Conservation (phyloP, 2,113 vertebrate genomes). For the Nycticryphes semicollaris region DNA sequence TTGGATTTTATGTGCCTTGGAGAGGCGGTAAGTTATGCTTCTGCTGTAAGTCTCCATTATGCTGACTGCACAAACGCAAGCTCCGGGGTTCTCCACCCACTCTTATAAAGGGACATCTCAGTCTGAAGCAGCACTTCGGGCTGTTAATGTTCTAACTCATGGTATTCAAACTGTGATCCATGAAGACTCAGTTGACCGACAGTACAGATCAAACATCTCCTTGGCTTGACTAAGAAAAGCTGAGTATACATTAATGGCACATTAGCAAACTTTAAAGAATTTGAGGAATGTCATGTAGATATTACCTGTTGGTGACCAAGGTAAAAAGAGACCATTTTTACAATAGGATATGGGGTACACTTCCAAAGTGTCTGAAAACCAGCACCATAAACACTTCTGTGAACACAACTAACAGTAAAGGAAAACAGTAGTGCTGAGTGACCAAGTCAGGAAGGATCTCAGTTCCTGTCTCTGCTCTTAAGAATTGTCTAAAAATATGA, state of each 20-base stretch:
- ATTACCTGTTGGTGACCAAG: neutral
- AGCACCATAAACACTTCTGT: neutral
- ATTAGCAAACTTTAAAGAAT: neutral
- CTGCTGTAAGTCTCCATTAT: neutral
- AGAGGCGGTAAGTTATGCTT: neutral
- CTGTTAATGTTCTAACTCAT: slow-evolving; percentile 28
- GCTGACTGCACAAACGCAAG: neutral
- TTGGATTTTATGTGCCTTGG: neutral
- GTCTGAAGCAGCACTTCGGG: neutral
- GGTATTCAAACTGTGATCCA: neutral
- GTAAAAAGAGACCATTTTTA: neutral
- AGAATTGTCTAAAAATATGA: neutral
- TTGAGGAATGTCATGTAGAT: neutral
- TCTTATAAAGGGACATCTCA: neutral
- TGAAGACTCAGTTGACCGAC: neutral
- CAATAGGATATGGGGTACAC: neutral
- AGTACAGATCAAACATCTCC: neutral
- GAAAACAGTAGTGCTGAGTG: neutral
- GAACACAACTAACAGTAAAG: neutral
- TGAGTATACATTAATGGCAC: neutral
- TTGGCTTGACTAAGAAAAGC: neutral
- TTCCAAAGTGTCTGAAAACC: neutral
- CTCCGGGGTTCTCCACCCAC: neutral
- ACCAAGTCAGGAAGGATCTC: neutral
- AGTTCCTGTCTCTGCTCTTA: neutral